These are phyloP conservation scores for Sarcophaga subvicina DNA, from an alignment of 2,888 invertebrate genomes.

Conservation along the genomic window DNA sequence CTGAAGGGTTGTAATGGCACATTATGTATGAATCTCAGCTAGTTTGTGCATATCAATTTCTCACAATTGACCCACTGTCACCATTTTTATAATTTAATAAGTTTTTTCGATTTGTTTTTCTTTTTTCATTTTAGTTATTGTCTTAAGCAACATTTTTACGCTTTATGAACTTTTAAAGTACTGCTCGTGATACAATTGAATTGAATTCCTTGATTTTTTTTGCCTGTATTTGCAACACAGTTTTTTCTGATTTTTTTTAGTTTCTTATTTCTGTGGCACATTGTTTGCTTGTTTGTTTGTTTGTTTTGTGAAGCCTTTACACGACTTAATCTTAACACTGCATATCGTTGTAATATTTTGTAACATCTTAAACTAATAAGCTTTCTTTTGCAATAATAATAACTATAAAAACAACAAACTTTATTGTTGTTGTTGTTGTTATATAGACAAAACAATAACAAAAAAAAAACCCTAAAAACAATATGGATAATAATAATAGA, in stretches of 20 bases:
- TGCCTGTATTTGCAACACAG: conserved; percentile 33
- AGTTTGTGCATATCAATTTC: no score
- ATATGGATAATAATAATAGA: conserved; percentile 46
- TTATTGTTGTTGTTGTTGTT: conserved; percentile 9
- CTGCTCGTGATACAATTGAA: conserved; percentile 27
- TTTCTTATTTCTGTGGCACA: conserved; percentile 10
- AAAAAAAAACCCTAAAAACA: neutral
- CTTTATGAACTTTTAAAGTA: conserved; percentile 60
- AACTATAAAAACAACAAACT: conserved; percentile 42
- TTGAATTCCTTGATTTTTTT: conserved; percentile 1
- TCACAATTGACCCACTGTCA: no score
- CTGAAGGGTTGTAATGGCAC: no score
- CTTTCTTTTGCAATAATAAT: conserved; percentile 59
- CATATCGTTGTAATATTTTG: conserved; percentile 61
- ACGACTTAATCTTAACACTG: conserved; percentile 61
- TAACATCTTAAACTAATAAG: conserved; percentile 61
- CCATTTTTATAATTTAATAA: neutral
- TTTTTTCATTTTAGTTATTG: neutral
- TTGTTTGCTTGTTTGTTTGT: conserved; percentile 53
- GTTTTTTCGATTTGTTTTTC: neutral
- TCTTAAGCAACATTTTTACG: conserved; percentile 52
- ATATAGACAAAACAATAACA: neutral
- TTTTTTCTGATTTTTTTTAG: neutral
- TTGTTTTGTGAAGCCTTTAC: conserved; percentile 36
- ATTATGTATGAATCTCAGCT: no score